phyloP scores from a whole-genome alignment of 2,797 vertebrate genomes.

The Avahi laniger region DNA sequence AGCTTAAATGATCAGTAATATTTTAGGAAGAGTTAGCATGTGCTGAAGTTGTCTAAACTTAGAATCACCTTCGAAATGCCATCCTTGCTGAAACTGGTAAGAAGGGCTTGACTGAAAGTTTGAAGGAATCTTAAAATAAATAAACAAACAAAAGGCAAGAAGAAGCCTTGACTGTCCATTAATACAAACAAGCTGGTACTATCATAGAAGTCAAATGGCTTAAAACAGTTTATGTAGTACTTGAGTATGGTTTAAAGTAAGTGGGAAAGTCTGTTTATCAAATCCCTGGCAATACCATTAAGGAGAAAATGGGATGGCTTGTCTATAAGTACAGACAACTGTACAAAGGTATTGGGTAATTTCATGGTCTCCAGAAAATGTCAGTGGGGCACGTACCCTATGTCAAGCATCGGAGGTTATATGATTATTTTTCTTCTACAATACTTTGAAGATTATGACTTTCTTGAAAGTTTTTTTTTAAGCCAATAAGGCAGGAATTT shows the following conservation, averaged over 20 bases:
- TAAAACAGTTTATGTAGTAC: neutral
- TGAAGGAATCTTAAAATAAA: slow-evolving; percentile 21
- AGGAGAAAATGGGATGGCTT: neutral
- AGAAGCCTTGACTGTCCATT: neutral
- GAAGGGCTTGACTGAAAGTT: slow-evolving; percentile 67
- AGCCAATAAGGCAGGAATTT: slow-evolving; percentile 16
- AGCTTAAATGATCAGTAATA: slow-evolving; percentile 37
- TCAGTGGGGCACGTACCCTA: neutral
- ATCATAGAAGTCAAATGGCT: neutral
- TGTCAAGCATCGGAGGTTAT: neutral
- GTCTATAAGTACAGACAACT: neutral
- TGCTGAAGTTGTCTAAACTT: slow-evolving; percentile 48
- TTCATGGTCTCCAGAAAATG: neutral
- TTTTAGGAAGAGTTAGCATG: slow-evolving; percentile 65
- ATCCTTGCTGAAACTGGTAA: slow-evolving; percentile 37
- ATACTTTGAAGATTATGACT: neutral
- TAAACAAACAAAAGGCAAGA: slow-evolving; percentile 50
- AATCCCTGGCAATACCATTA: neutral
- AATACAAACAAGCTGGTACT: neutral
- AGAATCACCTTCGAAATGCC: slow-evolving; percentile 76
- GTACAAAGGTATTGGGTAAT: neutral
- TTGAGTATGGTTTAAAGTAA: slow-evolving; percentile 11
- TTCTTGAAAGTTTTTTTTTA: slow-evolving; percentile 16
- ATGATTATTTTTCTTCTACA: neutral
- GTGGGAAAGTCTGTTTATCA: neutral